A percentile compares a stretch with the other conserved stretches of the same genome.
Conservation (phyloP, 2,888 invertebrate genomes). For the Lottia gigantea region DNA sequence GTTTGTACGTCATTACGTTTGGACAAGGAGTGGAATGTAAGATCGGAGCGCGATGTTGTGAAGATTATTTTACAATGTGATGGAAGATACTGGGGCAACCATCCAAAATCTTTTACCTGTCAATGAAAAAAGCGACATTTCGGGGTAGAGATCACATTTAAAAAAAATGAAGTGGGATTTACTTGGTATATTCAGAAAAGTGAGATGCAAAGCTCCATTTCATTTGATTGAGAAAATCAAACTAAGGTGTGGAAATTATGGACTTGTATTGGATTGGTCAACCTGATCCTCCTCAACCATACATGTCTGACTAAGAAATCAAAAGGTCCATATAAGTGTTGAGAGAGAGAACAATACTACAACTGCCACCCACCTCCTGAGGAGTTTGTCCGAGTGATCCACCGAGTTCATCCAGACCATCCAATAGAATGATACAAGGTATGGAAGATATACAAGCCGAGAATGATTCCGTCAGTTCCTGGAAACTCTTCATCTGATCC, state of each 20-base stretch:
- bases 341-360: no score
- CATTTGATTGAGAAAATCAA: no score
- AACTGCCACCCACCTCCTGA: constrained; percentile 51
- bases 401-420: constrained; percentile 62
- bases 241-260: no score
- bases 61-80: constrained; percentile 58
- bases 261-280: no score
- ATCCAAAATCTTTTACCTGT: constrained; percentile 60
- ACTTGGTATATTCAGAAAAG: no score
- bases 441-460: constrained; percentile 55
- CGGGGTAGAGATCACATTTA: not conserved
- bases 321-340: no score
- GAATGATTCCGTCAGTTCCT: constrained; percentile 55
- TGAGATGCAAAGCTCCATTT: no score
- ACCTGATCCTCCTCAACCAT: no score
- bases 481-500: constrained; percentile 38
- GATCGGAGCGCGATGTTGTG: constrained; percentile 56
- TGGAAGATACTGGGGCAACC: constrained; percentile 61
- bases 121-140: constrained; percentile 12
- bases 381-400: constrained; percentile 41
- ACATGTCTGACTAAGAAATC: no score
- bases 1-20: constrained; percentile 49
- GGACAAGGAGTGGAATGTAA: constrained; percentile 46
- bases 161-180: not conserved
- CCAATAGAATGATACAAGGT: constrained; percentile 62